Evolutionary conservation across 2,888 invertebrate genomes (phyloP), one percentile per base, ranked within the genome.

Genomic region (Magallana nippona): DNA sequence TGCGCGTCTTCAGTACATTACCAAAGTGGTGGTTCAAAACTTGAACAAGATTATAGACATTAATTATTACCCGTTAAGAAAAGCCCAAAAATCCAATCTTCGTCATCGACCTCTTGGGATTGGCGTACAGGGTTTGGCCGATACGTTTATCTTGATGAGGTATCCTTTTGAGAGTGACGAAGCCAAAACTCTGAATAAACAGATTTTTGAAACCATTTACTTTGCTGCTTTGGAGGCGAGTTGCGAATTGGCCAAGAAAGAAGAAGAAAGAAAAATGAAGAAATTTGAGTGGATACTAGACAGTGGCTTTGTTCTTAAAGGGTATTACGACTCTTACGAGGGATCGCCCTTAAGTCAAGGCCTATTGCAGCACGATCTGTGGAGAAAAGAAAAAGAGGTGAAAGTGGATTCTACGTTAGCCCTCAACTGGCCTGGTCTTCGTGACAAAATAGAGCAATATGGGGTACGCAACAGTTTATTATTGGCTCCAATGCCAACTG

Each of bases 151-250:
- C 87, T 94, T 98, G 79, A 97, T 99, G 97, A 96, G 98, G 32
- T 92, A 96, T 94, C 97, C 99, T 0, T 99, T 98, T 94, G 99
- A 98, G 92, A 97, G 98, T 92, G 96, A 96, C 82, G 96, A 97
- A 92, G 98, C 99, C 0, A 95, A 96, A 85, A 95, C 96, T 89
- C 95, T 99, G 32, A 99, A 99, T 94, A 97, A 96, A 89, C 97
- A 98, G 93, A 98, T 99, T 89, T 99, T 99, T 94, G 99, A 99
- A 95, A 99, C 99, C 0, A 96, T 99, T 88, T 99, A 99, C 94
- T 98, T 97, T 94, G 98, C 97, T 17, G 98, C 99, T 0, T 94
- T 99, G 86, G 98, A 99, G 94, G 97, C 98, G 0, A 98, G 98
- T 93, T 98, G 98, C 94, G 98, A 99, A 94, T 94, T 99, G 85